Base-by-base conservation (phyloP, 2,888 invertebrate species). In the Anorthoa munda region DNA sequence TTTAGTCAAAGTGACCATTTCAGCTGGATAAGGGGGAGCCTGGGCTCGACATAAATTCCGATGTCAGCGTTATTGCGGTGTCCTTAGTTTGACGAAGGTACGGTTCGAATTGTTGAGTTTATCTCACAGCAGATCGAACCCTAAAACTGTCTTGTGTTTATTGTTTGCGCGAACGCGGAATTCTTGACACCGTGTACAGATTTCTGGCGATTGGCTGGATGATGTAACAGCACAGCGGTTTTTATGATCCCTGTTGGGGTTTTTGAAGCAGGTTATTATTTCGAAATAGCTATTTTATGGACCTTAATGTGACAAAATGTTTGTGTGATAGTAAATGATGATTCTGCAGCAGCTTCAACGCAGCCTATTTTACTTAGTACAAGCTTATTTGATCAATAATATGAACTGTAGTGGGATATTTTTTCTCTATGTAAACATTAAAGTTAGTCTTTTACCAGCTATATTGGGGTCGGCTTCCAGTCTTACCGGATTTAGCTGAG, bases 61-160 rank as follows among this genome's bases (percentile, higher is more conserved):
- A 90, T 90, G 93, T 90, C 90, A 87, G 92, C 92, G 90, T 93
- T 94, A 95, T 94, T 94, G 93, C 90, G 92, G 92, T 88, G 91
- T 92, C 91, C 91, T 93, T 90, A 91, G 89, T 93, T 94, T 95
- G 95, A 95, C 94, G 94, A 95, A 95, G 95, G 95, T 95, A 90
- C 88, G 86, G 87, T 82, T 88, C 86, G 91, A 93, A 94, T 93
- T 93, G 93, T 93, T 89, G 88, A 91, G 92, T 91, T 90, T 93
- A 92, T 94, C 93, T 91, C 86, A 86, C 90, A 91, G 88, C 89
- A 91, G 89, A 93, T 93, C 92, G 90, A 90, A 87, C 85, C 88
- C 86, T 85, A 89, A 82, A 92, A 92, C 90, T 90, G 89, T 90
- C 86, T 82, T 74, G 77, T 87, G 80, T 81, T 90, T 89, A 90